Evolutionary conservation across 2,113 vertebrate species (phyloP).

Genomic region (Mustela lutreola): DNA sequence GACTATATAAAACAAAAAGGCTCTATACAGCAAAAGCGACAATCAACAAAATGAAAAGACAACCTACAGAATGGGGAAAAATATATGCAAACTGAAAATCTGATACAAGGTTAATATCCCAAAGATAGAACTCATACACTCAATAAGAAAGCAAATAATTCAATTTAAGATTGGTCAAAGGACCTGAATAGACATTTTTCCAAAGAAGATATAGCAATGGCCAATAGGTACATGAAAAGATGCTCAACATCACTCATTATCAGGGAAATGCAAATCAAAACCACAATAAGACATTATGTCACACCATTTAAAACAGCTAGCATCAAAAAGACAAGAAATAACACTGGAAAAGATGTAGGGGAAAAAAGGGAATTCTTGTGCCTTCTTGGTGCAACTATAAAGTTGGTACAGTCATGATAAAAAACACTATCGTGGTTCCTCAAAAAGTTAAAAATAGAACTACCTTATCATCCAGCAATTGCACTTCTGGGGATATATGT

Average conservation of each 20-base stretch:
- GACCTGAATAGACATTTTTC: neutral
- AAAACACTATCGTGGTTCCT: neutral
- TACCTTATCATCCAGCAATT: neutral
- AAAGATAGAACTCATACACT: neutral
- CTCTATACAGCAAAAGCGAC: neutral
- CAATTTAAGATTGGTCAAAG: neutral
- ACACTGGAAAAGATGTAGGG: neutral
- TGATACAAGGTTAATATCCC: neutral
- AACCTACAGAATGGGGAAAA: neutral
- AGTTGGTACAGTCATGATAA: neutral
- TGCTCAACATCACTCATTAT: neutral
- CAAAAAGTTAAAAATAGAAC: neutral
- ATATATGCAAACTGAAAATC: neutral
- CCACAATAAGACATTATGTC: neutral
- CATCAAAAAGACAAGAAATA: neutral
- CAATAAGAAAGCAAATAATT: neutral
- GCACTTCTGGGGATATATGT: neutral
- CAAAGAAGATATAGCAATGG: neutral
- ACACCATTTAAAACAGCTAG: neutral
- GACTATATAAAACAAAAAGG: neutral
- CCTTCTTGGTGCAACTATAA: neutral
- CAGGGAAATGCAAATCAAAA: neutral
- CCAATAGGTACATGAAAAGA: neutral
- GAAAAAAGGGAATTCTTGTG: neutral
- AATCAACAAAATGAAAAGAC: neutral